A percentile compares a stretch with the other conserved stretches of the same genome.
These are phyloP conservation scores for Apodemia duryi DNA, from an alignment of 2,888 invertebrate species.

Conservation along the genomic window DNA sequence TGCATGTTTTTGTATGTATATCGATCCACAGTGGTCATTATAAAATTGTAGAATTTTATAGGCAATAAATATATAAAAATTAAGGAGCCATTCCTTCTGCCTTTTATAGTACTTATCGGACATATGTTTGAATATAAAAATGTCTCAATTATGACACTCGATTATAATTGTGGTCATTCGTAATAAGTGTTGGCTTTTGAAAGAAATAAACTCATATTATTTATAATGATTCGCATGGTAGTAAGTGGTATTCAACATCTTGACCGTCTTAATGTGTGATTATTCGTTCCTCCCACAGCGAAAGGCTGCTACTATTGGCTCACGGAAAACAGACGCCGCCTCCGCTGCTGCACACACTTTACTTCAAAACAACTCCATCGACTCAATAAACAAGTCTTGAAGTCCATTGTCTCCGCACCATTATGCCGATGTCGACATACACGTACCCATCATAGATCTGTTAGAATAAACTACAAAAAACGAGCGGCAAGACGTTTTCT, in stretches of 20 bases:
- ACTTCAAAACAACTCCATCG: constrained; percentile 73
- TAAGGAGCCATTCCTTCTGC: no score
- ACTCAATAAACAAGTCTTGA: constrained; percentile 74
- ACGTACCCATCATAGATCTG: constrained; percentile 59
- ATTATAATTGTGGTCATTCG: constrained; percentile 34
- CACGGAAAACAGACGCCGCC: constrained; percentile 60
- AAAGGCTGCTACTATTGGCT: constrained; percentile 64
- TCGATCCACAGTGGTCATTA: no score
- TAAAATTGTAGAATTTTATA: no score
- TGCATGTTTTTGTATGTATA: no score
- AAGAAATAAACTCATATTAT: constrained; percentile 34
- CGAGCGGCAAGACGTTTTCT: constrained; percentile 34
- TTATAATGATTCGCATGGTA: constrained; percentile 40
- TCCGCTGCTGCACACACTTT: constrained; percentile 70
- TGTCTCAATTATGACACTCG: constrained; percentile 42
- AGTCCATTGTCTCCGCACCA: constrained; percentile 70
- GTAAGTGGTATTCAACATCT: constrained; percentile 51
- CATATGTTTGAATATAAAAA: constrained; percentile 32
- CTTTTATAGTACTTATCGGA: no score
- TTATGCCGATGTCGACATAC: constrained; percentile 61
- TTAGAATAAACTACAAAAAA: constrained; percentile 56
- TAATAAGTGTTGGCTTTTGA: constrained; percentile 36
- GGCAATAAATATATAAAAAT: no score
- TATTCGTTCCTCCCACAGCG: constrained; percentile 69
- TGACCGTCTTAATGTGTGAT: constrained; percentile 59